These are phyloP conservation scores for Laspeyria flexula DNA, from an alignment of 2,888 invertebrate genomes.

Conservation along the genomic window DNA sequence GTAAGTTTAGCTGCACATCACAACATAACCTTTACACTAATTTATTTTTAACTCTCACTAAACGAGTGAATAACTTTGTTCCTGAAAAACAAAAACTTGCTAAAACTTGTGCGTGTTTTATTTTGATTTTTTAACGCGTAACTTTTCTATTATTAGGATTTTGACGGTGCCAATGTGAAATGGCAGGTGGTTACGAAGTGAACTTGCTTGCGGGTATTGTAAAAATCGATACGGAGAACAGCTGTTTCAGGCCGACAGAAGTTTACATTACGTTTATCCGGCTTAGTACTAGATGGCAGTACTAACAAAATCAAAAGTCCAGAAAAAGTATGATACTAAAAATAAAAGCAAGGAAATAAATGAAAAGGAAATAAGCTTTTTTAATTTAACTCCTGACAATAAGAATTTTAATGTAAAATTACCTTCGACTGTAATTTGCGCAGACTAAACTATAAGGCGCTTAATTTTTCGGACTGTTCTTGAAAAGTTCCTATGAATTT, in stretches of 20 bases:
- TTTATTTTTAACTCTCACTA: conserved; percentile 17
- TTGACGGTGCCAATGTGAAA: conserved; percentile 43
- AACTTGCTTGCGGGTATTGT: conserved; percentile 63
- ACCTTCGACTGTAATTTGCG: conserved; percentile 7
- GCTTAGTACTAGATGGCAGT: conserved; percentile 54
- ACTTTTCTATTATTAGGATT: conserved; percentile 29
- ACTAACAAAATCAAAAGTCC: conserved; percentile 4
- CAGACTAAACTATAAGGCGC: conserved; percentile 17
- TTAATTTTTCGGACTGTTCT: too few relatives aligned
- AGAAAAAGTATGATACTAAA: too few relatives aligned
- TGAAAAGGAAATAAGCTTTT: too few relatives aligned
- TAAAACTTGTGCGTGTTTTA: conserved; percentile 22
- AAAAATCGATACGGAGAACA: conserved; percentile 76
- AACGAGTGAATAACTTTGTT: conserved; percentile 18
- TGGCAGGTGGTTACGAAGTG: conserved; percentile 64
- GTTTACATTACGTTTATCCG: conserved; percentile 4
- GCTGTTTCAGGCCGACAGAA: conserved; percentile 57
- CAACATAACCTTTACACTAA: conserved; percentile 58
- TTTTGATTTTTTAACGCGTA: conserved; percentile 28
- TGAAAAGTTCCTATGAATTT: too few relatives aligned
- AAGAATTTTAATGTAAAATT: too few relatives aligned
- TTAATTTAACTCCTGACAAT: too few relatives aligned
- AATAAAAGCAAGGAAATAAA: background rate
- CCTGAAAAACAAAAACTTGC: conserved; percentile 7
- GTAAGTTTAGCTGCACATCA: conserved; percentile 40